A percentile compares a stretch with the other conserved stretches of the same genome.
These are phyloP conservation scores for Syngnathus floridae DNA, from an alignment of 2,113 vertebrate species.

Conservation along the genomic window DNA sequence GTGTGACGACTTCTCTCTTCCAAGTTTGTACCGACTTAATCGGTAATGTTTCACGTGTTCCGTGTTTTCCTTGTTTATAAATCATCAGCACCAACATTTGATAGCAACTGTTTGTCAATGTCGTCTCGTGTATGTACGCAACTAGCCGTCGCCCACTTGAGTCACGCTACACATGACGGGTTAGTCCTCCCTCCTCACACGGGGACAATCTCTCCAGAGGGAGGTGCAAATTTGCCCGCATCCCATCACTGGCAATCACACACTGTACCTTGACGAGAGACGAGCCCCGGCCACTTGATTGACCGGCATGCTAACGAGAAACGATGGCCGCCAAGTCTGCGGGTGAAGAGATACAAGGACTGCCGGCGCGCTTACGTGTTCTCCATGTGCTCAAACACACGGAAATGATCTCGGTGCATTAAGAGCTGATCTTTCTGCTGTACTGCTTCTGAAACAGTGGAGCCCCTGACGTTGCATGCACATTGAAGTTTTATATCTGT, in stretches of 20 bases:
- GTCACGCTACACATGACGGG: slow-evolving; percentile 62
- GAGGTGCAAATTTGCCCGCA: slow-evolving; percentile 60
- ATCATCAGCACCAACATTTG: background rate
- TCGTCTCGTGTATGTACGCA: slow-evolving; percentile 17
- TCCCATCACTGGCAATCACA: slow-evolving; percentile 64
- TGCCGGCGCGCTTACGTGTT: slow-evolving; percentile 17
- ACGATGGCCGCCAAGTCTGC: slow-evolving; percentile 50
- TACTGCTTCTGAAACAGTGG: slow-evolving; percentile 12
- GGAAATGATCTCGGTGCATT: slow-evolving; percentile 48
- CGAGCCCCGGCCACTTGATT: slow-evolving; percentile 60
- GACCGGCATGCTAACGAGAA: slow-evolving; percentile 63
- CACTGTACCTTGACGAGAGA: slow-evolving; percentile 66
- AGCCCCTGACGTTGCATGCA: background rate
- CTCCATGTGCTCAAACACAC: slow-evolving; percentile 41
- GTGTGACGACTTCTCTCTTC: background rate
- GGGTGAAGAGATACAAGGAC: slow-evolving; percentile 40
- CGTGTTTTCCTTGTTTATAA: background rate
- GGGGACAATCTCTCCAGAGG: slow-evolving; percentile 35
- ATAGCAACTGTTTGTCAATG: background rate
- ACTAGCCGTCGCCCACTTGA: slow-evolving; percentile 51
- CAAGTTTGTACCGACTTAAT: background rate
- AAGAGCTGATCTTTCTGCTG: slow-evolving; percentile 37
- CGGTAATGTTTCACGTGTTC: background rate
- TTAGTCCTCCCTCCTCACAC: slow-evolving; percentile 55
- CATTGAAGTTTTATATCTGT: background rate